A percentile compares a stretch with the other conserved stretches of the same genome.
phyloP scores from a whole-genome alignment of 2,888 invertebrate genomes.

The Aphidius colemani region DNA sequence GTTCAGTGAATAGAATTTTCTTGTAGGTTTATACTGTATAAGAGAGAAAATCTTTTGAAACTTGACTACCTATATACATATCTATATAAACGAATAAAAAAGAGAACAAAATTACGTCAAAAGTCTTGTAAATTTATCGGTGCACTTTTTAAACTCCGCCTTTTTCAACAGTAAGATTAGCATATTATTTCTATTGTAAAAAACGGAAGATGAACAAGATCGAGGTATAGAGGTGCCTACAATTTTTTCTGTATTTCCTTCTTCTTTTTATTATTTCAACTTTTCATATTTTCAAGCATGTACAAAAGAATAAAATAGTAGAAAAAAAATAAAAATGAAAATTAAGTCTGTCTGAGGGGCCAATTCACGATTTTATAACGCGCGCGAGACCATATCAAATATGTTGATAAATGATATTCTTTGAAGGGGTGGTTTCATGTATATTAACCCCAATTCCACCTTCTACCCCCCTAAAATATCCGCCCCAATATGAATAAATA shows the following conservation, averaged over 20 bases:
- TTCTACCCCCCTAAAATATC: slow-evolving; percentile 7
- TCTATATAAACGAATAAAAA: slow-evolving; percentile 24
- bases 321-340: slow-evolving; percentile 26
- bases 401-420: slow-evolving; percentile 59
- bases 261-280: too few relatives aligned
- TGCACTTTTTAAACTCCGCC: slow-evolving; percentile 60
- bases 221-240: slow-evolving; percentile 32
- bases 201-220: slow-evolving; percentile 34
- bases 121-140: slow-evolving; percentile 59
- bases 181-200: slow-evolving; percentile 58
- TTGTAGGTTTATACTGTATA: not conserved
- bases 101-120: slow-evolving; percentile 58
- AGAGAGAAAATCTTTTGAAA: slow-evolving; percentile 49
- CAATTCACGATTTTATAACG: slow-evolving; percentile 34
- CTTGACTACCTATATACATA: slow-evolving; percentile 36
- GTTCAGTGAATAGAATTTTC: slow-evolving; percentile 4
- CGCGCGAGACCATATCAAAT: slow-evolving; percentile 57
- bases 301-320: not conserved
- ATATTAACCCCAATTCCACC: slow-evolving; percentile 29
- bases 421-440: slow-evolving; percentile 52
- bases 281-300: too few relatives aligned
- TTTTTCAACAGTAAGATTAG: slow-evolving; percentile 51
- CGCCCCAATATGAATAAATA: not conserved
- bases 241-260: too few relatives aligned
- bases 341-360: slow-evolving; percentile 22